These are phyloP conservation scores for Amblyopsis hoosieri DNA, from an alignment of 2,797 vertebrate species.

Conservation along the genomic window DNA sequence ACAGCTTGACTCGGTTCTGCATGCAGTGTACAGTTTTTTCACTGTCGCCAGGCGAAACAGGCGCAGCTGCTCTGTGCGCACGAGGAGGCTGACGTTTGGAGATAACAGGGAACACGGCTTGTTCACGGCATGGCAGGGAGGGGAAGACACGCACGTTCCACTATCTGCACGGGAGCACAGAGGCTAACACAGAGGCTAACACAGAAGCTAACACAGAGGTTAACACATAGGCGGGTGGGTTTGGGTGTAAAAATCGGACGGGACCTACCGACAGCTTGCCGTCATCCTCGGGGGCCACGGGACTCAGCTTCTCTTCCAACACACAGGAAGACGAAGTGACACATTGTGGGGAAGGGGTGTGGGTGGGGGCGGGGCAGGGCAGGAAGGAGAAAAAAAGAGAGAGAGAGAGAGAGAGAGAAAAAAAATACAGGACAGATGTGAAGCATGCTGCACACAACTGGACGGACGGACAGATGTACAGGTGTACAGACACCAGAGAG, in stretches of 20 bases:
- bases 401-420: slow-evolving; percentile 9
- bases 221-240: slow-evolving; percentile 10
- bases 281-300: slow-evolving; percentile 85
- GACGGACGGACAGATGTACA: slow-evolving; percentile 30
- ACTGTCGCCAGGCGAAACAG: slow-evolving; percentile 29
- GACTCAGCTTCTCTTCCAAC: slow-evolving; percentile 81
- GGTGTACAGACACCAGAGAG: slow-evolving; percentile 51
- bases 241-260: slow-evolving; percentile 65
- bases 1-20: slow-evolving; percentile 21
- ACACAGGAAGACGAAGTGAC: slow-evolving; percentile 74
- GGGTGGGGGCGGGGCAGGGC: slow-evolving; percentile 42
- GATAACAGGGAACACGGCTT: slow-evolving; percentile 40
- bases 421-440: slow-evolving; percentile 59
- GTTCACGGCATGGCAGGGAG: slow-evolving; percentile 35
- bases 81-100: slow-evolving; percentile 43
- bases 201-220: slow-evolving; percentile 40
- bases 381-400: slow-evolving; percentile 27
- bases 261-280: slow-evolving; percentile 91
- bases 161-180: slow-evolving; percentile 47
- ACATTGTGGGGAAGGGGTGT: slow-evolving; percentile 20
- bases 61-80: slow-evolving; percentile 29
- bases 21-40: slow-evolving; percentile 30
- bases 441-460: slow-evolving; percentile 72
- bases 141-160: slow-evolving; percentile 32
- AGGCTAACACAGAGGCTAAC: slow-evolving; percentile 61